Base-by-base conservation (phyloP, 1,140 invertebrate genomes). In the Pseudoatta argentina region DNA sequence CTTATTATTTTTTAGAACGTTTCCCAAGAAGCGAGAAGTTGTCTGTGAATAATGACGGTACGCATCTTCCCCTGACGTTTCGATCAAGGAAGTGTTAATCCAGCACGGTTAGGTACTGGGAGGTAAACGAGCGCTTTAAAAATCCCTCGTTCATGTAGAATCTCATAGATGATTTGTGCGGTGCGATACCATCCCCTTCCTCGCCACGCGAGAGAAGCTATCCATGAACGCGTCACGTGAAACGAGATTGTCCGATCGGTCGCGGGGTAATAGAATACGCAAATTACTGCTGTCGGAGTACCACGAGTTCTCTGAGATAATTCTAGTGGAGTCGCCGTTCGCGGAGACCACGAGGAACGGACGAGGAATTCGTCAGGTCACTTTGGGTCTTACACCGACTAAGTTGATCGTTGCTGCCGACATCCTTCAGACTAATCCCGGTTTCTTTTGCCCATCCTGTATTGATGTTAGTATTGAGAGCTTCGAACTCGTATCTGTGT, bases 241-340 rank as follows among this genome's bases (percentile, higher is more conserved):
- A 27, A 48, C 0, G 27, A 85, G 24, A 12, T 51, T n/a, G 57
- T 6, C n/a, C 27, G 24, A 44, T 76, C 69, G 51, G 2, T 94
- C 95, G 94, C 94, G 94, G 79, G 92, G 94, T 76, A 96, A 95
- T 85, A 94, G 96, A 85, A 96, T 97, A 59, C 95, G 96, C 90
- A 96, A 96, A 90, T 91, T 97, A 30, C 88, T 97, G 48, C 93
- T 95, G 57, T 95, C 96, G n/a, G 96, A 97, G 90, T 96, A 96
- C 88, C 93, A 94, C 48, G 96, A 96, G 75, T 96, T 96, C 66
- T 94, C 95, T 53, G 96, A 97, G 48, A 94, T 92, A 75, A 94
- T 97, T 48, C 89, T 97, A 73, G 94, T 97, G 39, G 96, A 97
- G 91, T 96, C 96, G 72, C 95, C 96, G 4, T 97, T 97, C 91